Percentiles rank a stretch among this genome's conserved stretches.
These are phyloP conservation scores for Lerista edwardsae DNA, from an alignment of 2,797 vertebrate genomes.

Conservation along the genomic window DNA sequence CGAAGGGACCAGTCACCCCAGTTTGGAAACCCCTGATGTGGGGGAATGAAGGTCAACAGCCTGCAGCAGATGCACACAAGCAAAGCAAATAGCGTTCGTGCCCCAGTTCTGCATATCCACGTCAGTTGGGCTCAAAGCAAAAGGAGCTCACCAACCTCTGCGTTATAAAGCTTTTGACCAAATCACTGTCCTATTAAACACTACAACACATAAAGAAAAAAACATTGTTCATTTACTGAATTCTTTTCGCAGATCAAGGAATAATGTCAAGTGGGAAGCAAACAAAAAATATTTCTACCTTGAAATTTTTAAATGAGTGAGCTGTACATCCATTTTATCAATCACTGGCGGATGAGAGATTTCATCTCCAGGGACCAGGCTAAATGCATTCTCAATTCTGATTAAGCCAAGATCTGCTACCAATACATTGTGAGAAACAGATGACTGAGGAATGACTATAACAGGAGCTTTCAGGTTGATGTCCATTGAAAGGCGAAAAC, in stretches of 20 bases:
- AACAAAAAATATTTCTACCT: constrained; percentile 76
- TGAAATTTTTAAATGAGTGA: constrained; percentile 90
- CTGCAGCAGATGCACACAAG: not conserved
- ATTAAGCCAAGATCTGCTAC: constrained; percentile 82
- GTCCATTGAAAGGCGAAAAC: constrained; percentile 81
- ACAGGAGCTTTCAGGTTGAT: constrained; percentile 82
- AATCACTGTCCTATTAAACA: not conserved
- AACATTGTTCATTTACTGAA: not conserved
- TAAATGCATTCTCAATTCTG: constrained; percentile 82
- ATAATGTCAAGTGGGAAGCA: not conserved
- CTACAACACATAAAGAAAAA: not conserved
- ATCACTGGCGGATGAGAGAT: constrained; percentile 86
- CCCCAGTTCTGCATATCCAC: not conserved
- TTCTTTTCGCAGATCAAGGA: not conserved
- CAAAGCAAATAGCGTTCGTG: not conserved
- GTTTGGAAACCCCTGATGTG: too few species aligned
- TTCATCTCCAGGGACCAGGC: constrained; percentile 74
- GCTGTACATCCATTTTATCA: constrained; percentile 87
- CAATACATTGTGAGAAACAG: constrained; percentile 74
- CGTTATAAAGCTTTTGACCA: not conserved
- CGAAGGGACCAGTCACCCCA: too few species aligned
- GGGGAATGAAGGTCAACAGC: not conserved
- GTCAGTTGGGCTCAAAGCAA: not conserved
- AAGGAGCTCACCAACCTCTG: too few species aligned
- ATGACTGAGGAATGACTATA: constrained; percentile 80